Conservation (phyloP, 2,797 vertebrate genomes). For the Melanotaenia trifasciata region DNA sequence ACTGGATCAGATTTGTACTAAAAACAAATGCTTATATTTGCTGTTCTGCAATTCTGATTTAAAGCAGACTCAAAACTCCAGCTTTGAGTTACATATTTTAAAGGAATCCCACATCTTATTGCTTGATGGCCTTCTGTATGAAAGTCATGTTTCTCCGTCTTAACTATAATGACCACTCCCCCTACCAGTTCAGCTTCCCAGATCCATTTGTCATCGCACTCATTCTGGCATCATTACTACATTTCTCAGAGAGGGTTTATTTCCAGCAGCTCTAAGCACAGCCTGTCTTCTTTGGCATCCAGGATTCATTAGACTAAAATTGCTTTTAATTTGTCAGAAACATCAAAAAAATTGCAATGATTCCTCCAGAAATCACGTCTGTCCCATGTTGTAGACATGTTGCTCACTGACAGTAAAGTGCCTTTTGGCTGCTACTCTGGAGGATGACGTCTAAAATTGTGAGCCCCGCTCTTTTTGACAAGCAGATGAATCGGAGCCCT, state of each 20-base stretch:
- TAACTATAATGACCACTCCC: constrained; percentile 25
- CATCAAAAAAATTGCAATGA: constrained; percentile 18
- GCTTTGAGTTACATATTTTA: neutral
- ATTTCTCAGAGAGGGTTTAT: constrained; percentile 28
- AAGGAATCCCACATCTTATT: constrained; percentile 7
- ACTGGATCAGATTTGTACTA: neutral
- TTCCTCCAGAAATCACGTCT: constrained; percentile 7
- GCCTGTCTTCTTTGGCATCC: constrained; percentile 37
- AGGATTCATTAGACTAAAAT: constrained; percentile 50
- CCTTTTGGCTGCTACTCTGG: neutral
- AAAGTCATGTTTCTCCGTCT: constrained; percentile 32
- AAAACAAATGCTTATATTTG: neutral
- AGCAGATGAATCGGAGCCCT: constrained; percentile 4
- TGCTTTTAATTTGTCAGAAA: constrained; percentile 50
- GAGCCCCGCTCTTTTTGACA: neutral
- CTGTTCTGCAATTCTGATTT: neutral
- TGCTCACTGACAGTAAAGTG: neutral
- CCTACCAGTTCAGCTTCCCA: constrained; percentile 18
- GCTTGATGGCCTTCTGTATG: constrained; percentile 15
- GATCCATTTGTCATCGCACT: constrained; percentile 39
- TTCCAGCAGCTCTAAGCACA: constrained; percentile 30
- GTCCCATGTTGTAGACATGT: neutral
- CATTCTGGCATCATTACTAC: constrained; percentile 28
- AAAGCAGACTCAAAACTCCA: neutral
- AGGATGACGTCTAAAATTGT: neutral